Base-by-base conservation (phyloP, 2,797 vertebrate genomes). In the Trachops cirrhosus region DNA sequence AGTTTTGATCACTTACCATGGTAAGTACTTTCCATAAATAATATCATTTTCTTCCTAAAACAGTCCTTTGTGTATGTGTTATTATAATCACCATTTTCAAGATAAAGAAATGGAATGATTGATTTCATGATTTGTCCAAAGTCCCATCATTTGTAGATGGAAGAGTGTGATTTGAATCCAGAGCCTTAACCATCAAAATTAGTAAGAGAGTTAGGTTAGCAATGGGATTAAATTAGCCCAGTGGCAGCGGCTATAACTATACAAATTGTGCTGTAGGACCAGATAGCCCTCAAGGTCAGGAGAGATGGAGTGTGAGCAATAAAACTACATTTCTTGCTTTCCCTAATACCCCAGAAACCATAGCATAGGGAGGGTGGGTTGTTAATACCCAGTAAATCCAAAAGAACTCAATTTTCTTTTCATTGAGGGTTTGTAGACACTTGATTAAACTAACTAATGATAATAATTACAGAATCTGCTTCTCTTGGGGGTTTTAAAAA, bases 401-500 rank as follows among this genome's bases (percentile, higher is more conserved):
- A 89, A 88, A 82, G 75, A 73, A 94, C 21, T 48, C 19, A 79
- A 48, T 91, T 85, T 74, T 71, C 74, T 96, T 94, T 82, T 92
- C 77, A 48, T 26, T 75, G 59, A 88, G 5, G 21, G 24, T 62
- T 70, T 74, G 7, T 73, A 73, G 92, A 64, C 91, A 74, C 37
- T 52, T 44, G 74, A 54, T 18, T n/a, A 29, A 68, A 90, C 37
- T 52, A 89, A 86, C 1, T 48, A 91, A 91, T 0, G 2, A 83
- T 64, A 64, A n/a, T 22, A 34, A 86, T 84, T 71, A 77, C 11
- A 59, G n/a, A 80, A 68, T 79, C 75, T 57, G 32, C 14, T 78
- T 94, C 89, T 89, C 59, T 68, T 34, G 34, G 46, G 71, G 44
- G 18, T 73, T 94, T 92, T 96, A 34, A 96, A 95, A 92, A 21